These are phyloP conservation scores for Drosophila elegans DNA, from an alignment of 1,140 invertebrate species.

Conservation along the genomic window DNA sequence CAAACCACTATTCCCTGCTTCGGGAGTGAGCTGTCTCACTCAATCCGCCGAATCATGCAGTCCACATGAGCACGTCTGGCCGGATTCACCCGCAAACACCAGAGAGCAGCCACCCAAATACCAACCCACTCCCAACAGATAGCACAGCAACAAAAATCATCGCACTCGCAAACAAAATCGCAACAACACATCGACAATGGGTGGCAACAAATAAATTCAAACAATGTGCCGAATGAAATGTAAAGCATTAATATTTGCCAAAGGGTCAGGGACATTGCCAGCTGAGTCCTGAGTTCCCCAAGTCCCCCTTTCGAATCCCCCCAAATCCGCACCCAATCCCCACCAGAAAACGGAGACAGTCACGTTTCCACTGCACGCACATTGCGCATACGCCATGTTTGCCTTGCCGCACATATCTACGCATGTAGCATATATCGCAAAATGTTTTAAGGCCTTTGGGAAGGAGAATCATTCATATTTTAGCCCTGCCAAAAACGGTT, in stretches of 20 bases:
- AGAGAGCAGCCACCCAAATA: slow-evolving; percentile 33
- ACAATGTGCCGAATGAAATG: slow-evolving; percentile 81
- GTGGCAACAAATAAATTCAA: slow-evolving; percentile 78
- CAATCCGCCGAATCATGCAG: slow-evolving; percentile 8
- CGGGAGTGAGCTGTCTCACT: slow-evolving; percentile 18
- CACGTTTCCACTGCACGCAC: slow-evolving; percentile 66
- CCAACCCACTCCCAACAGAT: slow-evolving; percentile 2
- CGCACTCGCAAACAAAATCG: slow-evolving; percentile 67
- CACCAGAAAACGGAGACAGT: slow-evolving; percentile 46
- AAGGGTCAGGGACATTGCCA: slow-evolving; percentile 61
- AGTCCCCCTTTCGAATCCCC: neutral
- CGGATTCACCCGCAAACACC: slow-evolving; percentile 41
- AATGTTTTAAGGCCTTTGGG: neutral
- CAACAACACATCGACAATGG: slow-evolving; percentile 72
- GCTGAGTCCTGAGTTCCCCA: slow-evolving; percentile 57
- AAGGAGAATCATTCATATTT: slow-evolving; percentile 51
- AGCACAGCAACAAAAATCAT: slow-evolving; percentile 70
- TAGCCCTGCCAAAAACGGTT: slow-evolving; percentile 46
- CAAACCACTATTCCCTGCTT: slow-evolving; percentile 45
- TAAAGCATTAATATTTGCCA: slow-evolving; percentile 82
- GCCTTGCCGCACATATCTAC: slow-evolving; percentile 72
- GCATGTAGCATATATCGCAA: slow-evolving; percentile 20
- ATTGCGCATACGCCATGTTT: slow-evolving; percentile 76
- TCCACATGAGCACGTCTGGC: slow-evolving; percentile 69
- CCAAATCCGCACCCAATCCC: neutral